A percentile compares a stretch with the other conserved stretches of the same genome.
Conservation (phyloP, 2,113 vertebrate genomes). For the Numenius arquata region DNA sequence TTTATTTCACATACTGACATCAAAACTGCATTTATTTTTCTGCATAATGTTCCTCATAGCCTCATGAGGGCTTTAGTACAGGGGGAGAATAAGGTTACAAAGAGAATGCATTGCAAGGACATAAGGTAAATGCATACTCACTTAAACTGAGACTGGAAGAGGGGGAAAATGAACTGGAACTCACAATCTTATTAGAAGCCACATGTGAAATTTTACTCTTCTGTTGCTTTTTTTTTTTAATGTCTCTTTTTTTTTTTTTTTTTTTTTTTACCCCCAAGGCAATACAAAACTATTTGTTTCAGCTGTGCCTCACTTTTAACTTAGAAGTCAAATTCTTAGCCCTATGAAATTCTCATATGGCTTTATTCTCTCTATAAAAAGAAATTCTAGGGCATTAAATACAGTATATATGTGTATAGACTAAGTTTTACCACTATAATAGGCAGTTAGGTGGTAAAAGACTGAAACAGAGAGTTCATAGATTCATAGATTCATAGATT, state of each 20-base stretch:
- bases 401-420: neutral
- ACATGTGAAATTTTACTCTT: neutral
- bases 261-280: too few relatives aligned
- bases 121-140: neutral
- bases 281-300: neutral
- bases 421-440: neutral
- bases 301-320: neutral
- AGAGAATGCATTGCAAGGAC: neutral
- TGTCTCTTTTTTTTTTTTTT: neutral
- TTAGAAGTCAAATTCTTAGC: neutral
- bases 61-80: neutral
- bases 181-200: neutral
- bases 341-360: neutral
- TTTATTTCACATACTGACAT: neutral
- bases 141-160: neutral
- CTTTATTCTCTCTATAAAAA: neutral
- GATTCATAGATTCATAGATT: too few relatives aligned
- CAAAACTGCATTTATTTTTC: constrained; percentile 29
- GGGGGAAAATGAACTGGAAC: neutral
- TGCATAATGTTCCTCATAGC: neutral
- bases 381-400: neutral
- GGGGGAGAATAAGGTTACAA: neutral
- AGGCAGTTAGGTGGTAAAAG: neutral
- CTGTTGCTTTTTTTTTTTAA: too few relatives aligned
- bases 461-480: too few relatives aligned